These are phyloP conservation scores for Conomelus anceps DNA, from an alignment of 2,888 invertebrate species.

Conservation along the genomic window DNA sequence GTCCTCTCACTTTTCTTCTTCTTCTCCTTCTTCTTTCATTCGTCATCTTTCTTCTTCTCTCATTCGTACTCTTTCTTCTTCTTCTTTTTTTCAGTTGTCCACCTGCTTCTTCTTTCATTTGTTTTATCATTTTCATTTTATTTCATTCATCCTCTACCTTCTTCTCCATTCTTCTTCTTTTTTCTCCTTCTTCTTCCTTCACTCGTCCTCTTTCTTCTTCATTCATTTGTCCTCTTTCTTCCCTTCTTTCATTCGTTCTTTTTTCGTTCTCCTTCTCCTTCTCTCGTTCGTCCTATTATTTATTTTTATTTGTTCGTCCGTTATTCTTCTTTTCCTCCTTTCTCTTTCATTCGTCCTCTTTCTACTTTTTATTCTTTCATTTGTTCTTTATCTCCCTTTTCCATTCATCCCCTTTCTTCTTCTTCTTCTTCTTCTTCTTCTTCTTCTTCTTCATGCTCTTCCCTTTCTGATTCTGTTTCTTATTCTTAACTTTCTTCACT, in stretches of 20 bases:
- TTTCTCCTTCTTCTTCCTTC: neutral
- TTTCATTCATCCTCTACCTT: neutral
- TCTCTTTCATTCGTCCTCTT: neutral
- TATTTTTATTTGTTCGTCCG: neutral
- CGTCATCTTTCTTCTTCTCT: too few relatives aligned
- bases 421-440: too few relatives aligned
- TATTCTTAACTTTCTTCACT: too few relatives aligned
- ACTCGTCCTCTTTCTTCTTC: neutral
- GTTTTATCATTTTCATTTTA: neutral
- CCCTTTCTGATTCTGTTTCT: too few relatives aligned
- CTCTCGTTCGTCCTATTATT: neutral
- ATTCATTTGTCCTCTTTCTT: too few relatives aligned
- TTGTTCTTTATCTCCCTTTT: neutral
- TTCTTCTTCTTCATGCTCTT: too few relatives aligned
- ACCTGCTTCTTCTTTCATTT: neutral
- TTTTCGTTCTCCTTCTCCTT: neutral
- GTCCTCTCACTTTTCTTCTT: too few relatives aligned
- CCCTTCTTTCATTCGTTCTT: neutral
- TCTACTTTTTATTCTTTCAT: too few relatives aligned
- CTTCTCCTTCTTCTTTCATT: too few relatives aligned
- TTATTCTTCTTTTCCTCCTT: neutral
- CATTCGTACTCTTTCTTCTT: neutral
- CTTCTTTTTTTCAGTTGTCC: neutral
- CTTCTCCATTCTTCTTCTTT: neutral
- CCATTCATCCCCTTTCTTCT: too few relatives aligned